Conservation (phyloP, 2,113 vertebrate genomes). For the Chionomys nivalis region DNA sequence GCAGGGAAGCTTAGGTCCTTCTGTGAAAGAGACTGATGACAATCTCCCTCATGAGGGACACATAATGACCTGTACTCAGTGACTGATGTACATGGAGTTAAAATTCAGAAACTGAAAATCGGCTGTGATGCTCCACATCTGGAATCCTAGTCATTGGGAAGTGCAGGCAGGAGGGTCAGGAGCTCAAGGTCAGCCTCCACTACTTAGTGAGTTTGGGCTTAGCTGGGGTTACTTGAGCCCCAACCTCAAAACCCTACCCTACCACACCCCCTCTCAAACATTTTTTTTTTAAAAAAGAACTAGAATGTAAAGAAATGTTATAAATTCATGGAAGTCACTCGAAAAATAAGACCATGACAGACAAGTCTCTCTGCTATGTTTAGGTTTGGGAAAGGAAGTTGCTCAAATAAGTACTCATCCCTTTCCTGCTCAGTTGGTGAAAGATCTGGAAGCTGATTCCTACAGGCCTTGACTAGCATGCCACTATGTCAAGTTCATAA, state of each 20-base stretch:
- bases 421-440: neutral
- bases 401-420: neutral
- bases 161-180: no score
- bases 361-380: neutral
- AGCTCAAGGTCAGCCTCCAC: neutral
- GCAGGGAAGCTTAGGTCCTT: neutral
- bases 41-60: neutral
- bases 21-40: neutral
- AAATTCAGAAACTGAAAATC: neutral
- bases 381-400: constrained; percentile 19
- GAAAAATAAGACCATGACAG: neutral
- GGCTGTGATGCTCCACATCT: neutral
- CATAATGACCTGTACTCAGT: neutral
- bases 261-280: neutral
- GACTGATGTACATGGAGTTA: neutral
- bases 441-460: neutral
- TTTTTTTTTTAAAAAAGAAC: neutral
- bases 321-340: neutral
- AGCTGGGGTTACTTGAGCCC: neutral
- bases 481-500: neutral
- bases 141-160: neutral
- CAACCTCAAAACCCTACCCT: neutral
- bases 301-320: neutral
- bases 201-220: neutral
- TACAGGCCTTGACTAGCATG: neutral